Percentiles rank a stretch among this genome's conserved stretches.
Conservation (phyloP, 2,113 vertebrate genomes). For the Megalops atlanticus region DNA sequence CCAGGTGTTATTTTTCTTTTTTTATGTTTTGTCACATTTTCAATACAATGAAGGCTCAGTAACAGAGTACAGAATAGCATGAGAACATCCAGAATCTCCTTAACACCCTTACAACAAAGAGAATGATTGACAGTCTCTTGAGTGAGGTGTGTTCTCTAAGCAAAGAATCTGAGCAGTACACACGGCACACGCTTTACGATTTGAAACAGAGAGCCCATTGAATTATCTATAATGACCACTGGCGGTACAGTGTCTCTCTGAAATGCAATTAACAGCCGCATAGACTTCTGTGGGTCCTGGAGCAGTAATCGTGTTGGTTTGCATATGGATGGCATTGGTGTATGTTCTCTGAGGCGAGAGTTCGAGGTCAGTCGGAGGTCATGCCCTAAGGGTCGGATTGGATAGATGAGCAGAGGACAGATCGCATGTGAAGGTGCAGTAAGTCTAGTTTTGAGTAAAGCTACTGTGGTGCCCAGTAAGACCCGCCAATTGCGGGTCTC, state of each 20-base stretch:
- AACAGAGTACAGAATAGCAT: too few relatives aligned
- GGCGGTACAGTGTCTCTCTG: background rate
- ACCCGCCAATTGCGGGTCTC: too few relatives aligned
- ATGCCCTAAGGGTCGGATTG: background rate
- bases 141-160: background rate
- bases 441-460: too few relatives aligned
- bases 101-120: background rate
- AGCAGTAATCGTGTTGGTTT: background rate
- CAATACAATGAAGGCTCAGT: too few relatives aligned
- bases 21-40: too few relatives aligned
- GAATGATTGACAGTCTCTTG: background rate
- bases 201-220: background rate
- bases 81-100: too few relatives aligned
- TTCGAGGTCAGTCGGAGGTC: background rate
- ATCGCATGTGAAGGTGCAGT: background rate
- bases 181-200: slow-evolving; percentile 2
- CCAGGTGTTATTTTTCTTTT: too few relatives aligned
- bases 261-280: slow-evolving; percentile 11
- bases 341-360: background rate
- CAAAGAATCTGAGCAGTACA: too few relatives aligned
- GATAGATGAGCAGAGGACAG: background rate
- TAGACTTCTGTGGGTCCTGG: background rate
- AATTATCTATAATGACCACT: background rate
- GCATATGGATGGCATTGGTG: background rate
- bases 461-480: too few relatives aligned